Percentiles rank a stretch among this genome's conserved stretches.
phyloP scores from a whole-genome alignment of 1,140 invertebrate species.

The Magallana gigas region DNA sequence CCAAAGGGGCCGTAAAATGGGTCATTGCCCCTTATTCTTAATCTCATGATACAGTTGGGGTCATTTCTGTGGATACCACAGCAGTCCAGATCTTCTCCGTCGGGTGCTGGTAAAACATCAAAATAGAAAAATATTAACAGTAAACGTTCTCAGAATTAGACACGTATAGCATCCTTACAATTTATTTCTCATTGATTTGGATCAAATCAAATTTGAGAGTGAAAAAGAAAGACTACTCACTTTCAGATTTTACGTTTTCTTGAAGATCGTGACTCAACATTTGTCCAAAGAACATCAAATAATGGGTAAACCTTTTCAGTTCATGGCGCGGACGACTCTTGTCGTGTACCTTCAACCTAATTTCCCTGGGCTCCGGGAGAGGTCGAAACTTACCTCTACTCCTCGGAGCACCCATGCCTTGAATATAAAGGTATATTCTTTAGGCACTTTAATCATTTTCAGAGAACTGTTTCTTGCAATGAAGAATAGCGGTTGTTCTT shows the following conservation, averaged over 20 bases:
- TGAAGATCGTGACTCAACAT: not conserved
- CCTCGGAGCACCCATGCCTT: not conserved
- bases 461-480: too few species aligned
- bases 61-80: not conserved
- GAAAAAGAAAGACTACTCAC: not conserved
- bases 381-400: not conserved
- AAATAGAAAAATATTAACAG: too few species aligned
- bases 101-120: not conserved
- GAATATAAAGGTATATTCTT: not conserved
- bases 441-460: too few species aligned
- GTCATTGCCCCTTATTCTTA: not conserved
- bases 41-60: not conserved
- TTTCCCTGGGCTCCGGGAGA: not conserved
- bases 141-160: too few species aligned
- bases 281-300: not conserved
- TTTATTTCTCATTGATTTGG: too few species aligned
- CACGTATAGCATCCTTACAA: too few species aligned
- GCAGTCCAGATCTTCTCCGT: not conserved
- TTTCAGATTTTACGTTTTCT: not conserved
- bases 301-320: not conserved
- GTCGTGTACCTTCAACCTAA: not conserved
- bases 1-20: not conserved
- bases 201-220: too few species aligned
- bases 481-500: too few species aligned
- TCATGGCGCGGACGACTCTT: not conserved